phyloP scores from a whole-genome alignment of 2,888 invertebrate genomes.

The Troglohyphantes excavatus region DNA sequence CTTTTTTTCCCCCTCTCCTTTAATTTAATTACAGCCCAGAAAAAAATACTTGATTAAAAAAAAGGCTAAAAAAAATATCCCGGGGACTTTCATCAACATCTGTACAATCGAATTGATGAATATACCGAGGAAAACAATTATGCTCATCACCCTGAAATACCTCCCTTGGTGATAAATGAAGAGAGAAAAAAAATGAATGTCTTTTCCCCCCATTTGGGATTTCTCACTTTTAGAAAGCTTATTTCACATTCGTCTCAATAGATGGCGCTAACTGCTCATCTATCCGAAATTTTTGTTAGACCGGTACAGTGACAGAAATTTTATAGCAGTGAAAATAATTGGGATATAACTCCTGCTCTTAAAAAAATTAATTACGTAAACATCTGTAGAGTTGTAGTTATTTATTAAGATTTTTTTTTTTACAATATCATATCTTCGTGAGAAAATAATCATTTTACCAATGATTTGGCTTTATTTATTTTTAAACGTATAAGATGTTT shows the following conservation, averaged over 20 bases:
- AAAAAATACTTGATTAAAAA: conserved; percentile 1
- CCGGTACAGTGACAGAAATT: no score
- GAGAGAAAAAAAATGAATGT: no score
- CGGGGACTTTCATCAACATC: conserved; percentile 58
- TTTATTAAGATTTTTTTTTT: no score
- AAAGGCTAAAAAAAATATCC: conserved; percentile 8
- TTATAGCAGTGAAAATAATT: no score
- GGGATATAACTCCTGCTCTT: no score
- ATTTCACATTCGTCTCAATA: background rate
- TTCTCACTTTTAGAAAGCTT: background rate
- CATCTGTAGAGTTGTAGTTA: no score
- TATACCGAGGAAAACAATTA: conserved; percentile 47
- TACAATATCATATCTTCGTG: no score
- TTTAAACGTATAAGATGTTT: no score
- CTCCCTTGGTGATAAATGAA: background rate
- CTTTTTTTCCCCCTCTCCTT: background rate
- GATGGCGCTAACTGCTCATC: background rate
- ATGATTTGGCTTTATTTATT: no score
- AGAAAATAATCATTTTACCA: no score
- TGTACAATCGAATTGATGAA: conserved; percentile 58
- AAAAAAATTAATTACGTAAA: no score
- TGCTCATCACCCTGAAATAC: conserved; percentile 7
- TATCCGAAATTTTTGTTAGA: no score
- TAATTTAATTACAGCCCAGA: background rate
- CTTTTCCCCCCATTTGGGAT: background rate